Evolutionary conservation across 2,113 vertebrate species (phyloP), one percentile per base, ranked within the genome.

Genomic region (Austrofundulus limnaeus): DNA sequence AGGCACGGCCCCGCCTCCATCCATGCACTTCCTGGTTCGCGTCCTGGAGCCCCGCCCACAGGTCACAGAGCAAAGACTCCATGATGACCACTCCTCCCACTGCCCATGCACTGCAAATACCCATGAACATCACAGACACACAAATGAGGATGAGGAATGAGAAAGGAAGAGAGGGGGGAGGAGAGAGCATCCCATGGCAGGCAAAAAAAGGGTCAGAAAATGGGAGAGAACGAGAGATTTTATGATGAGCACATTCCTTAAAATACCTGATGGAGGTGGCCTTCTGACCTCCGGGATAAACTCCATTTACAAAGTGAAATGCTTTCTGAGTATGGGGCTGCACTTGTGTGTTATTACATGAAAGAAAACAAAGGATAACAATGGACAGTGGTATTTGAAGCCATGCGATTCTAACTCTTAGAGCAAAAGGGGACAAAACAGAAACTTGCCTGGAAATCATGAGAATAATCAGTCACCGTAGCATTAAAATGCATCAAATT

Each of bases 41-140:
- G 90, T 98, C 92, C 95, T 92, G 86, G 93, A 93, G 90, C 96
- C 96, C 87, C 94, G 90, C 91, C 96, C 96, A 85, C 96, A 98
- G 86, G 95, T 96, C 92, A 94, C 94, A 52, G 96, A 97, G 92
- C 95, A 98, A 88, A 97, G 93, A 92, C 94, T 97, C 96, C 96
- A 97, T 61, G 93, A 94, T 61, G 95, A 96, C 95, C 95, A 97
- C 86, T 94, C 93, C 91, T 96, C 92, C 95, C 95, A 96, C 80
- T 85, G 90, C 87, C 94, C 93, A 92, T 93, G 93, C 92, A 93
- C 95, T 98, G 94, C 86, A 94, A 84, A 96, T 74, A 83, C 74
- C 84, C 87, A 72, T 73, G 54, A 24, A 82, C 43, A 58, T 25
- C 61, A 80, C 49, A 52, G 50, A 73, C 53, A 65, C 67, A 78